Base-by-base conservation (phyloP, 2,797 vertebrate species). In the Naso thynnoides region DNA sequence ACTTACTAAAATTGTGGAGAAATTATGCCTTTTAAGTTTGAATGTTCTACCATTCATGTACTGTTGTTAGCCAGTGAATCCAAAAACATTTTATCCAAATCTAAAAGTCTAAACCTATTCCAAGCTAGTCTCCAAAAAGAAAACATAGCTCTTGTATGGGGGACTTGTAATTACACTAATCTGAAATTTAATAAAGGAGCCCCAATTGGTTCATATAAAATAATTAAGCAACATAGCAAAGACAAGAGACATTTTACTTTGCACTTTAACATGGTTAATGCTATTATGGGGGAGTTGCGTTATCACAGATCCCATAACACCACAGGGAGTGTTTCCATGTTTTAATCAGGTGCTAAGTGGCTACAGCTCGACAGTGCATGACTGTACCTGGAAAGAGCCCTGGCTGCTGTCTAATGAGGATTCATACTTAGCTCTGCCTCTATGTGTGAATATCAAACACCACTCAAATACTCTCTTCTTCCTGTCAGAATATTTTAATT, bases 301-400 rank as follows among this genome's bases (percentile, higher is more conserved):
- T 80, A 88, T 85, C 85, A 83, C 86, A 81, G 79, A 84, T 85
- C 81, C 75, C 59, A 62, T 76, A 85, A 82, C 85, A 90, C 86
- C 83, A 78, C 70, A 59, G 81, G 74, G 85, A 89, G 81, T 90
- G 81, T 92, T 93, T 91, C 88, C 79, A 87, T 88, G 77, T 91
- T 89, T 93, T 91, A 93, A 93, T 91, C 85, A 90, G 88, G 93
- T 91, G 90, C 88, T 94, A 93, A 93, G 91, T 93, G 92, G 89
- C 84, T 93, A 82, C 86, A 87, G 85, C 81, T 91, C 88, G 84
- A 81, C 81, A 64, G 64, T 81, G 85, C 83, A 78, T 81, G 88
- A 73, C 83, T 85, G 64, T 86, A 88, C 83, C 81, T 90, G 89
- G 74, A 91, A 91, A 87, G 85, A 91, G 78, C 59, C 81, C 74